Evolutionary conservation across 2,113 vertebrate genomes (phyloP), one percentile per base, ranked within the genome.

Genomic region (Scomber scombrus): DNA sequence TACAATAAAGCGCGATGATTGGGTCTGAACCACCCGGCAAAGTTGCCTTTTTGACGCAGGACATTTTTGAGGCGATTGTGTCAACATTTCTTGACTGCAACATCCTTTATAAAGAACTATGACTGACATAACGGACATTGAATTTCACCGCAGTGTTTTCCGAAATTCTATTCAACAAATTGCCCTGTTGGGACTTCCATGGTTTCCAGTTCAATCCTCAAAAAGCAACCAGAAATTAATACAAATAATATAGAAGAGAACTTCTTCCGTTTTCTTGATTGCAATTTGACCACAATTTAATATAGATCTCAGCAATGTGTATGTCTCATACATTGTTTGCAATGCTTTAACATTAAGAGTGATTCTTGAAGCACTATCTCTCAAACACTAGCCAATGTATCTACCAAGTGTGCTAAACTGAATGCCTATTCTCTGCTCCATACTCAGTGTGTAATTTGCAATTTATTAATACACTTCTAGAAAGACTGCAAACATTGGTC

Each of bases 21-120:
- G 72, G 88, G 69, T 67, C 54, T 11, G 51, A 81, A 91, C 64
- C 82, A 5, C 31, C 57, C 3, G 62, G 49, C 50, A 31, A 64
- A 81, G 86, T 73, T 80, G 74, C 70, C 54, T 62, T 69, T 84
- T 90, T 90, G 86, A 93, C 85, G 76, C 67, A 87, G 85, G 84
- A 86, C 90, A 93, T 93, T 93, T 93, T 94, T 94, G 93, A 93
- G 93, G 92, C 14, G 67, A 86, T 87, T 84, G 88, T 92, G 89
- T 94, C 93, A 93, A 93, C 91, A 93, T 85, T 70, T 89, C 75
- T 71, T 11, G 67, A 18, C 75, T 29, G 86, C 82, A 72, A 78
- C 88, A 90, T 92, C 89, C 90, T 89, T 85, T 79, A 78, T 68
- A 82, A 83, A 89, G 70, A 91, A 81, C 86, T 76, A 82, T 78